These are phyloP conservation scores for Meteorus colon DNA, from an alignment of 2,888 invertebrate genomes.

Conservation along the genomic window DNA sequence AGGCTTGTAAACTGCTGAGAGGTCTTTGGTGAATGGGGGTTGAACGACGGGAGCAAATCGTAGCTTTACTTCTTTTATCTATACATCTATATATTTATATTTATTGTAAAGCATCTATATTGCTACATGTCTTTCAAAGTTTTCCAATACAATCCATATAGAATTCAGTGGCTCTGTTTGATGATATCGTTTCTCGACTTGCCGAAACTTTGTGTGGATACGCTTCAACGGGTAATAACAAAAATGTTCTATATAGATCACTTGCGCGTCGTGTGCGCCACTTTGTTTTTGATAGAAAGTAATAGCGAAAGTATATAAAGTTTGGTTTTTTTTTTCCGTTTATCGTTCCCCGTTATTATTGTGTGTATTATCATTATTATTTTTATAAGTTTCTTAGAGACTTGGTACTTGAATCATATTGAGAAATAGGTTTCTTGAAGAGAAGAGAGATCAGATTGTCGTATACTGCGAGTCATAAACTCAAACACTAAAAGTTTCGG, in stretches of 20 bases:
- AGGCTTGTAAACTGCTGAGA: slow-evolving; percentile 27
- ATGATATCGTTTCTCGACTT: slow-evolving; percentile 37
- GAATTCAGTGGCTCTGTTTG: slow-evolving; percentile 25
- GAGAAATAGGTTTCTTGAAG: not conserved
- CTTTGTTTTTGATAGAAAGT: not conserved
- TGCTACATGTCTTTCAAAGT: slow-evolving; percentile 18
- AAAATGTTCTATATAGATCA: slow-evolving; percentile 11
- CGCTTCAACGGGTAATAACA: slow-evolving; percentile 13
- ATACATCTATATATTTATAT: slow-evolving; percentile 3
- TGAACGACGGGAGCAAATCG: slow-evolving; percentile 23
- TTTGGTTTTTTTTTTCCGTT: not conserved
- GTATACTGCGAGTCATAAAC: slow-evolving; percentile 35
- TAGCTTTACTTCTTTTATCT: slow-evolving; percentile 10
- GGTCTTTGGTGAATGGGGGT: not conserved
- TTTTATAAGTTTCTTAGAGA: slow-evolving; percentile 10
- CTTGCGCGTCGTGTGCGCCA: not conserved
- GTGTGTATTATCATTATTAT: not conserved
- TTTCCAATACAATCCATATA: slow-evolving; percentile 27
- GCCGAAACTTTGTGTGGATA: slow-evolving; percentile 7
- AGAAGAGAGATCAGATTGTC: slow-evolving; percentile 29
- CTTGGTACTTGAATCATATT: slow-evolving; percentile 19
- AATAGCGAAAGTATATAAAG: slow-evolving; percentile 2
- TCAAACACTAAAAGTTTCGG: slow-evolving; percentile 36
- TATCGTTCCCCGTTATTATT: not conserved
- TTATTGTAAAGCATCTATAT: not conserved